Evolutionary conservation across 2,113 vertebrate genomes (phyloP), one percentile per base, ranked within the genome.

Genomic region (Cynopterus brachyotis): DNA sequence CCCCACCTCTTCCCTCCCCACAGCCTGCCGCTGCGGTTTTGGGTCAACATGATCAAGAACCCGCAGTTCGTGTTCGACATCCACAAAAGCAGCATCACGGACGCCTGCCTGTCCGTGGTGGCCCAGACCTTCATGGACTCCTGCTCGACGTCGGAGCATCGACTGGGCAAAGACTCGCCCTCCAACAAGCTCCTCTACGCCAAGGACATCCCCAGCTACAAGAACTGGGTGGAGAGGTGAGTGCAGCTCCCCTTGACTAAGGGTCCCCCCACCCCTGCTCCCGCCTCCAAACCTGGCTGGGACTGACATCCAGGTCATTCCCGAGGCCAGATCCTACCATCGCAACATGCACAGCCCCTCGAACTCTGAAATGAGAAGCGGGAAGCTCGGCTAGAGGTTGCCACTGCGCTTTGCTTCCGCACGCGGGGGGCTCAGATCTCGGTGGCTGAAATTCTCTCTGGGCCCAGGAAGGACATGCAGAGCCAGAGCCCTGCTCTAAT

Each of bases 81-180:
- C 97, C 99, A 99, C 81, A 99, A 99, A 98, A 99, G 99, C 98
- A 99, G 99, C 98, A 99, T 99, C 99, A 99, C 99, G 0, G 99
- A 99, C 0, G 99, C 99, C 98, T 99, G 99, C 97, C 99, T 99
- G 45, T 99, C 99, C 0, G 99, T 99, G 97, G 99, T 99, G 98
- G 99, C 99, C 17, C 99, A 99, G 98, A 99, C 99, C 96, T 99
- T 99, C 99, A 99, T 99, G 99, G 99, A 99, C 98, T 99, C 99
- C 96, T 99, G 99, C 89, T 99, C 99, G 30, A 99, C 99, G 9
- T 99, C 99, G 0, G 99, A 99, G 98, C 99, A 99, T 96, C 99
- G 99, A 22, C 99, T 99, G 98, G 99, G 99, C 97, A 99, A 99
- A 96, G 99, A 99, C 97, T 99, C 99, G 0, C 99, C 99, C 45